Base-by-base conservation (phyloP, 2,797 vertebrate species). In the Clarias fuscus region DNA sequence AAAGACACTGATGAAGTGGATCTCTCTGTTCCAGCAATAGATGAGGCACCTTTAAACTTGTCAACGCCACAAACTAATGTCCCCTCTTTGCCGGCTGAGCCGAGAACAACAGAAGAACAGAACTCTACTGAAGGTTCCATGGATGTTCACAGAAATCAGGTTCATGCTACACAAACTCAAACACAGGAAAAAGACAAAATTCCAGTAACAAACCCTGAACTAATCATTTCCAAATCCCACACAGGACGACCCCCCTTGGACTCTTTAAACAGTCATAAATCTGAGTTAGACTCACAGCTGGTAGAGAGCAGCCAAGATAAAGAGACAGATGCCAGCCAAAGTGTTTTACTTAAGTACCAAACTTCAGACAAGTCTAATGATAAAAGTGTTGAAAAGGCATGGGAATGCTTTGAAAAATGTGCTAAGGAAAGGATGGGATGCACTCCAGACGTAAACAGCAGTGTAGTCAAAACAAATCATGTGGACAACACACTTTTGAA, bases 401-500 rank as follows among this genome's bases (percentile, higher is more conserved):
- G 90, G 90, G 75, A 88, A 75, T 43, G 85, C 64, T 89, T 90
- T 86, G 90, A 90, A 65, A 86, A 88, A 56, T 84, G 81, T 80
- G 58, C 87, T 33, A 85, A 79, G 82, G 77, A 70, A 83, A 73
- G 7, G 56, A 80, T 77, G 3, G 76, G 53, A 2, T 58, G 48
- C 40, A 79, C 61, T 73, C 2, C 30, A 33, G 79, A 84, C n/a
- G 43, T 17, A 4, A 43, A 72, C 27, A 56, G n/a, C 27, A 77
- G 27, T 27, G 10, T 30, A 68, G 37, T 1, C 2, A 48, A 87
- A 40, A 17, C 48, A 82, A 62, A 65, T 20, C 30, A 73, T 22
- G 24, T 7, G 71, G 64, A 86, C 14, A 59, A 84, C 58, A 40
- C 33, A 18, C n/a, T 67, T 33, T 80, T 71, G 13, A 84, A 86